Evolutionary conservation across 2,113 vertebrate genomes (phyloP), one percentile per base, ranked within the genome.

Genomic region (Xiphophorus couchianus): DNA sequence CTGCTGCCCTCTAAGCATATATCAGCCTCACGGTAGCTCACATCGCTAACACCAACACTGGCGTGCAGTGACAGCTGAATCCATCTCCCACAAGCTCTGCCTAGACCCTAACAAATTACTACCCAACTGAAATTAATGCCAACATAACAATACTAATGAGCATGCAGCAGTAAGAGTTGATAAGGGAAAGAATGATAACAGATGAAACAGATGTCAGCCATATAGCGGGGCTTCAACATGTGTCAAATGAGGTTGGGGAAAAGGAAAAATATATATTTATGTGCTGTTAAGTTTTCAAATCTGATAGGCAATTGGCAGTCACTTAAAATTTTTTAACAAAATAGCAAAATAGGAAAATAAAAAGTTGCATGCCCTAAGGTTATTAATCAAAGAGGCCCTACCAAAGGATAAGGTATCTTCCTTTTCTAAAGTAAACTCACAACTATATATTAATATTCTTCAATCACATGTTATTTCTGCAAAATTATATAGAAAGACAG

Each of bases 1-100:
- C 89, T 84, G 80, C 69, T 91, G 91, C 90, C 92, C 93, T 83
- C 80, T 80, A 69, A 86, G 88, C 89, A 91, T 91, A 91, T 84
- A 91, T 92, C 92, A 92, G 87, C 80, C 63, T 77, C 61, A 67
- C 63, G 69, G 90, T 88, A 93, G 81, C 82, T 75, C 71, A 79
- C 89, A 90, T 92, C 87, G 88, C 90, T 91, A 92, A 92, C 86
- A 68, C 87, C 80, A 81, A 61, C 85, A 73, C 82, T 62, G 74
- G 75, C 48, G 19, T 62, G 78, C 77, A 64, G 76, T 88, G 92
- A 94, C 90, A 90, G 92, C 88, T 89, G 84, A 91, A 93, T 93
- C 90, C 79, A 86, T 93, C 90, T 92, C 84, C 71, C 84, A 89
- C 76, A 77, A 89, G 78, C 82, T 82, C 82, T 86, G 90, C 90